phyloP scores from a whole-genome alignment of 2,797 vertebrate genomes.

The Alosa sapidissima region DNA sequence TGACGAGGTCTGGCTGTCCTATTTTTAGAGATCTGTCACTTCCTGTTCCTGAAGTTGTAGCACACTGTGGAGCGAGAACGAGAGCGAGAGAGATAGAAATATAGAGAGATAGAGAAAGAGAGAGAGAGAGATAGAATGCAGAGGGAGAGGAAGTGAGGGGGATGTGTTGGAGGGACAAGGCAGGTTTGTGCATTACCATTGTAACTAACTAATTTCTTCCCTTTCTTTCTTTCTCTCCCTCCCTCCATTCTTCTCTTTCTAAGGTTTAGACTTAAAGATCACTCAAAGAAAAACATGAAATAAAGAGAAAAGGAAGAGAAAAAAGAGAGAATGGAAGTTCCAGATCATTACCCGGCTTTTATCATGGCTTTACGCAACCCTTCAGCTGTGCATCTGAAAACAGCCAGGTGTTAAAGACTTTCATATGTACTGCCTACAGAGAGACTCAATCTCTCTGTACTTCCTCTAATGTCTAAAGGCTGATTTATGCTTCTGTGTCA shows the following conservation, averaged over 20 bases:
- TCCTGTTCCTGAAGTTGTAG: constrained; percentile 78
- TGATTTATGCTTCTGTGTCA: too few relatives aligned
- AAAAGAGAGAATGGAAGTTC: neutral
- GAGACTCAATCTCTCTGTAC: neutral
- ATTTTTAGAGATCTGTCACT: constrained; percentile 78
- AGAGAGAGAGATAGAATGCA: constrained; percentile 44
- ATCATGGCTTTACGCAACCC: neutral
- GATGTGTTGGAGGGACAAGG: neutral
- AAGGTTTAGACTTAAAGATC: constrained; percentile 17
- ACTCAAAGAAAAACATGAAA: neutral
- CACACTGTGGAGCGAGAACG: constrained; percentile 59
- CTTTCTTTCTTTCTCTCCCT: neutral
- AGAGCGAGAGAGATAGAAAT: constrained; percentile 30
- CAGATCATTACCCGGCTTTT: neutral
- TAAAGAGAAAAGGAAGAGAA: neutral
- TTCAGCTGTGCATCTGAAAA: too few relatives aligned
- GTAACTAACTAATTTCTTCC: constrained; percentile 4
- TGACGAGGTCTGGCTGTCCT: constrained; percentile 58
- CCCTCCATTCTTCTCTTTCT: neutral
- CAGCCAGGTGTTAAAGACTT: too few relatives aligned
- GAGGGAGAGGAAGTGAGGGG: constrained; percentile 35
- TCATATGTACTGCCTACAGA: neutral
- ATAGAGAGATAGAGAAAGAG: constrained; percentile 35
- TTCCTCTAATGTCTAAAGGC: neutral
- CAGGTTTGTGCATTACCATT: neutral